Evolutionary conservation across 2,797 vertebrate genomes (phyloP).

Genomic region (Enteromius viviparus): DNA sequence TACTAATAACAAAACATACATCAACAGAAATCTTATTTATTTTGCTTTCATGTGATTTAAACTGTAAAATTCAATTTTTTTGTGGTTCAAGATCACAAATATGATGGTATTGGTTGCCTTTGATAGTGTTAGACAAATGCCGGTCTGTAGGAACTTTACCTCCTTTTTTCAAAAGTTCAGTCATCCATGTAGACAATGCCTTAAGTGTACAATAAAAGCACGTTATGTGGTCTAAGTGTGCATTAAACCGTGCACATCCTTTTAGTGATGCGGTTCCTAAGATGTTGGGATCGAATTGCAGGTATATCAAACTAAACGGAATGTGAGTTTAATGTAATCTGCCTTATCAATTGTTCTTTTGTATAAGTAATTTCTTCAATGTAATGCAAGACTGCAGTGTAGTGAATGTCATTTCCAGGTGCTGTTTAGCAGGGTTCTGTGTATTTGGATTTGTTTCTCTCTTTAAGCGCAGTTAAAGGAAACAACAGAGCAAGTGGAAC

Average conservation of each 20-base stretch:
- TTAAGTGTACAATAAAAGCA: constrained; percentile 45
- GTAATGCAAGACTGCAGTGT: constrained; percentile 1
- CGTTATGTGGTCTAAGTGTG: constrained; percentile 28
- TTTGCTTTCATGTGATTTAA: too few species aligned
- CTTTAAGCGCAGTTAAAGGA: constrained; percentile 46
- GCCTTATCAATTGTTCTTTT: constrained; percentile 16
- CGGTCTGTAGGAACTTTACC: constrained; percentile 5
- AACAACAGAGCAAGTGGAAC: constrained; percentile 52
- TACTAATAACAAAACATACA: too few species aligned
- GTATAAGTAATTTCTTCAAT: constrained; percentile 5
- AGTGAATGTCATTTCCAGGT: constrained; percentile 29
- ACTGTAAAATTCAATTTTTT: too few species aligned
- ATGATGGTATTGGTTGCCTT: background rate
- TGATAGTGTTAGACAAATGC: constrained; percentile 1
- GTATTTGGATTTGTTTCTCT: background rate
- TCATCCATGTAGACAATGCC: constrained; percentile 16
- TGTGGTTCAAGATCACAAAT: background rate
- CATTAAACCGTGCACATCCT: constrained; percentile 21
- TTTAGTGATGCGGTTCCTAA: constrained; percentile 2
- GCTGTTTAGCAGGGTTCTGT: constrained; percentile 21
- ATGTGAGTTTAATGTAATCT: background rate
- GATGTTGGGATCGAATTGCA: constrained; percentile 34
- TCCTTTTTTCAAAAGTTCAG: constrained; percentile 4
- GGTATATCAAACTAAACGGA: constrained; percentile 23
- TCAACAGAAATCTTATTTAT: too few species aligned